Evolutionary conservation across 1,140 invertebrate genomes (phyloP), one percentile per base, ranked within the genome.

Genomic region (Heliconius hermathena): DNA sequence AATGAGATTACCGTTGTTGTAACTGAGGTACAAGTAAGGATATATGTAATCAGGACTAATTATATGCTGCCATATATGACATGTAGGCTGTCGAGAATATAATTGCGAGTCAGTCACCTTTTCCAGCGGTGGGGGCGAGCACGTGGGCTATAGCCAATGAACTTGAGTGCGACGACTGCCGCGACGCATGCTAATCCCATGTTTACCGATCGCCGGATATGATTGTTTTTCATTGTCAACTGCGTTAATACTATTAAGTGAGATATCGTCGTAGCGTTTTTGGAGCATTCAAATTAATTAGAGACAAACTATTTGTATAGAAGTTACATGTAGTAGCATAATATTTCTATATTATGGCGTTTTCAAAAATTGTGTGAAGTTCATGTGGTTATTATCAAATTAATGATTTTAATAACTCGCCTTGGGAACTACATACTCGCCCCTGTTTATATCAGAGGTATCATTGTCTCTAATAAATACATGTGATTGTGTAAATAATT

Each of bases 91-190:
- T 76, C 36, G 71, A 38, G 60, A 72, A 72, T 72, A 72, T 72
- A 38, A 72, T 72, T 78, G 73, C 79, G 75, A 84, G 92, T 93
- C 92, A 91, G 82, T 92, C 89, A 92, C 91, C 92, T 91, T 87
- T 75, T 85, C 82, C 83, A 84, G 66, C 82, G 81, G 80, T 83
- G 87, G 85, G 85, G 89, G 86, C 88, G 88, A 88, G 80, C 90
- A 92, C 91, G 90, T 94, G 91, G 90, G 89, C 81, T 82, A 80
- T 90, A 87, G 88, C 86, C 90, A 94, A 90, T 94, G 92, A 94
- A 93, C 92, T 94, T 92, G 90, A 91, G 85, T 87, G 75, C 80
- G 83, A 77, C 83, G 82, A 81, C 84, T 81, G 77, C 74, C 82
- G 87, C 76, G 76, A 70, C 78, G 76, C 78, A 78, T 77, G 78